These are phyloP conservation scores for Argyra leucocephala DNA, from an alignment of 2,888 invertebrate genomes.

Conservation along the genomic window DNA sequence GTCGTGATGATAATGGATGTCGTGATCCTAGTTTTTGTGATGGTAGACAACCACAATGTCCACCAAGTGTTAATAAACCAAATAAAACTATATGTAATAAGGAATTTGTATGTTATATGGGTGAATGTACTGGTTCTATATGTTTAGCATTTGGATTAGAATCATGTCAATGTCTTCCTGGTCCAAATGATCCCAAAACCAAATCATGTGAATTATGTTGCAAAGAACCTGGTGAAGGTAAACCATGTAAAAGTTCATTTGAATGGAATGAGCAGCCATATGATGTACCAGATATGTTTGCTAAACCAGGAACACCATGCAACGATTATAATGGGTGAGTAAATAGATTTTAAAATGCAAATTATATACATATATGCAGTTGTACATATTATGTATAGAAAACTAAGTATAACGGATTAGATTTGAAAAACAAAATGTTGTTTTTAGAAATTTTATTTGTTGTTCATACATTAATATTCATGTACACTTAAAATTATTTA, in stretches of 20 bases:
- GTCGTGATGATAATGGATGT: slow-evolving; percentile 88
- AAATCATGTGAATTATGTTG: slow-evolving; percentile 91
- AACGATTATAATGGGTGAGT: slow-evolving; percentile 78
- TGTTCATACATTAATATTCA: no score
- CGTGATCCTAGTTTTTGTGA: slow-evolving; percentile 87
- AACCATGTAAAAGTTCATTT: slow-evolving; percentile 78
- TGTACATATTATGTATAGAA: no score
- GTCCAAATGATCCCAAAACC: slow-evolving; percentile 66
- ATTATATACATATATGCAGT: no score
- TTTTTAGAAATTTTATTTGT: no score
- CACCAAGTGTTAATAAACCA: slow-evolving; percentile 81
- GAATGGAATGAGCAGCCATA: slow-evolving; percentile 81
- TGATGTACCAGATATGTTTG: slow-evolving; percentile 87
- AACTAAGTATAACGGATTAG: no score
- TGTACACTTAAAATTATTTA: no score
- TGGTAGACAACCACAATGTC: slow-evolving; percentile 80
- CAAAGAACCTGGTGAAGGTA: slow-evolving; percentile 70
- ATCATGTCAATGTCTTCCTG: slow-evolving; percentile 85
- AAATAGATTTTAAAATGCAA: no score
- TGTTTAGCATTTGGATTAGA: slow-evolving; percentile 92
- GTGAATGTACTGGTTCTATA: slow-evolving; percentile 94
- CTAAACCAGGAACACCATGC: slow-evolving; percentile 88
- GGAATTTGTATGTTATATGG: slow-evolving; percentile 94
- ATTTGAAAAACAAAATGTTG: no score
- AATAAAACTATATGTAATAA: slow-evolving; percentile 94